Evolutionary conservation across 2,797 vertebrate genomes (phyloP).

Genomic region (Neomorphus geoffroyi): DNA sequence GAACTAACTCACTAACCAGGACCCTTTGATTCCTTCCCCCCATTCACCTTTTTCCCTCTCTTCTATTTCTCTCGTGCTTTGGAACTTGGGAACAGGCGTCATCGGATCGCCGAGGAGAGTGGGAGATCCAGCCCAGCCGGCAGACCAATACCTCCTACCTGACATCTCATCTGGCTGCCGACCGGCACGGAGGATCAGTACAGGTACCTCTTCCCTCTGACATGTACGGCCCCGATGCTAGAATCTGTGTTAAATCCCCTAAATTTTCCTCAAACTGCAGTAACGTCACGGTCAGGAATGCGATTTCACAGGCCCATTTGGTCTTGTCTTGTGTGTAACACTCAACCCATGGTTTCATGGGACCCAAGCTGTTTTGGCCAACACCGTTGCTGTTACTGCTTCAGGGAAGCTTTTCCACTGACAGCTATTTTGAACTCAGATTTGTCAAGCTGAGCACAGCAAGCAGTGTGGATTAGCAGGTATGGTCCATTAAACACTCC

Average conservation of each 20-base stretch:
- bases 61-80: conserved; percentile 64
- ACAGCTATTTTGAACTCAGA: not conserved
- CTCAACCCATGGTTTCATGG: not conserved
- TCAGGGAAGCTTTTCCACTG: not conserved
- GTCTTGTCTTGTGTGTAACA: fast-evolving
- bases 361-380: not conserved
- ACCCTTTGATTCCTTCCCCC: conserved; percentile 54
- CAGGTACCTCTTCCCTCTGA: conserved; percentile 82
- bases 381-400: fast-evolving
- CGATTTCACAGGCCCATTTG: fast-evolving
- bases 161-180: conserved; percentile 95
- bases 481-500: not conserved
- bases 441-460: not conserved
- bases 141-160: conserved; percentile 97
- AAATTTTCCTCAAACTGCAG: not conserved
- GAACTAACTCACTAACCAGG: conserved; percentile 50
- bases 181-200: conserved; percentile 98
- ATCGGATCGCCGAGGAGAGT: conserved; percentile 96
- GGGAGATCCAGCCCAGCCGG: conserved; percentile 95
- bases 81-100: conserved; percentile 76
- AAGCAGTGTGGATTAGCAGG: not conserved
- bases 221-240: not conserved
- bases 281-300: not conserved
- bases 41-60: conserved; percentile 63
- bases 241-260: not conserved